Evolutionary conservation across 2,888 invertebrate genomes (phyloP), one percentile per base, ranked within the genome.

Genomic region (Crocallis elinguaria): DNA sequence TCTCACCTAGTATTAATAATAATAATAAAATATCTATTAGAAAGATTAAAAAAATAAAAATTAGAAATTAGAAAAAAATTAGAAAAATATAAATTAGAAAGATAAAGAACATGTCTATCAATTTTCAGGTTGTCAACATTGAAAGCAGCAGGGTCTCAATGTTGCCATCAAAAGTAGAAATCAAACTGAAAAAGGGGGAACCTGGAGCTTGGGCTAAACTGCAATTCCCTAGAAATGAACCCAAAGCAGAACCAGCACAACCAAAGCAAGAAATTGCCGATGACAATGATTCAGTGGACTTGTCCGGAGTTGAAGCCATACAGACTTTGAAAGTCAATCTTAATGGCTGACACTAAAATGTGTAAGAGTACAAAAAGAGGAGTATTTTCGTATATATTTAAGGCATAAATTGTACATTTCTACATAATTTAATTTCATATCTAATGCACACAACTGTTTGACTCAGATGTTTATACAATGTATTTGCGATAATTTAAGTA

Each of bases 91-190:
- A 2, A 16, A 4, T n/a, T 13, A 17, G n/a, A 25, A 14, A 29
- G 2, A 29, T 25, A 13, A 23, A 23, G 3, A 3, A 21, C 8
- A 2, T 2, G 3, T 7, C 12, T 17, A 17, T 46, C 43, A 49
- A 17, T 57, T 71, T 92, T 23, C 80, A 98, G 98, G 92, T 97
- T 21, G 93, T 98, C 30, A 93, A 95, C 73, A 94, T 97, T 0
- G 92, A 90, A 30, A 92, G 93, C 45, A 95, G 96, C 73, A 93
- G 89, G 61, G 96, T 95, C 0, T 94, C 94, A 30, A 96, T 98
- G 95, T 92, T 95, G 68, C 95, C 95, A 9, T 95, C 97, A 9
- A 99, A 99, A 93, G 94, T 98, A 21, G 99, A 99, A 88, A 95
- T 99, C 16, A 97, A 95, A 75, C 83, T 99, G 74, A 95, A 94